phyloP scores from a whole-genome alignment of 2,113 vertebrate species.

The Dermatemys mawii region DNA sequence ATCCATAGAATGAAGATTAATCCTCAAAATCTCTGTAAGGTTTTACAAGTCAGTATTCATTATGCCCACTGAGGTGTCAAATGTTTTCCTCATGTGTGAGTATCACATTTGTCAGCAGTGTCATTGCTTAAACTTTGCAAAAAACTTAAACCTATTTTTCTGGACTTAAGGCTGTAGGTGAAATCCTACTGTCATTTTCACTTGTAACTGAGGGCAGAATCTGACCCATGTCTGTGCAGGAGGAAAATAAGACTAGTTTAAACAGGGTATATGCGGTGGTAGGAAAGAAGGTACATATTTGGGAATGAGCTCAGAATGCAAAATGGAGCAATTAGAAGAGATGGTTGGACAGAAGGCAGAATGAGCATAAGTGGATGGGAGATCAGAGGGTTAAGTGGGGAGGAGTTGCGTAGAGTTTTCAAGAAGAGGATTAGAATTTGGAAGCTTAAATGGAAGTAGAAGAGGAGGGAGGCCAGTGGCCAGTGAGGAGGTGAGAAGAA shows the following conservation, averaged over 20 bases:
- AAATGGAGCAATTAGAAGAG: not conserved
- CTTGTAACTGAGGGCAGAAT: not conserved
- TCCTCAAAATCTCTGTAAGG: not conserved
- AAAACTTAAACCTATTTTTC: not conserved
- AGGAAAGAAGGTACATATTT: slow-evolving; percentile 18
- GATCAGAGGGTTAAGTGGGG: not conserved
- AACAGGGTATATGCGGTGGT: not conserved
- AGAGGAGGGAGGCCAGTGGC: not conserved
- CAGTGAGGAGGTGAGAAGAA: not conserved
- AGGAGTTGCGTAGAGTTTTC: not conserved
- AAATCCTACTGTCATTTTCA: not conserved
- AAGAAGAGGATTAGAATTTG: no score
- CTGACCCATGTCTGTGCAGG: not conserved
- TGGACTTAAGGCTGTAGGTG: not conserved
- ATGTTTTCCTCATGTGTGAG: not conserved
- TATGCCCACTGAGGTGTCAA: not conserved
- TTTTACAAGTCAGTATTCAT: not conserved
- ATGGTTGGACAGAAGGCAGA: not conserved
- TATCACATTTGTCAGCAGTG: fast-evolving
- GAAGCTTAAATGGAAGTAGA: not conserved
- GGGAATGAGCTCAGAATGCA: not conserved
- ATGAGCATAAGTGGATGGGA: not conserved
- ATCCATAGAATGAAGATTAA: not conserved
- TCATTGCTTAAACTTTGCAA: not conserved
- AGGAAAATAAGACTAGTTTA: slow-evolving; percentile 6